Percentiles rank a stretch among this genome's conserved stretches.
Evolutionary conservation across 1,140 invertebrate species (phyloP).

Genomic region (Leptopilina boulardi): DNA sequence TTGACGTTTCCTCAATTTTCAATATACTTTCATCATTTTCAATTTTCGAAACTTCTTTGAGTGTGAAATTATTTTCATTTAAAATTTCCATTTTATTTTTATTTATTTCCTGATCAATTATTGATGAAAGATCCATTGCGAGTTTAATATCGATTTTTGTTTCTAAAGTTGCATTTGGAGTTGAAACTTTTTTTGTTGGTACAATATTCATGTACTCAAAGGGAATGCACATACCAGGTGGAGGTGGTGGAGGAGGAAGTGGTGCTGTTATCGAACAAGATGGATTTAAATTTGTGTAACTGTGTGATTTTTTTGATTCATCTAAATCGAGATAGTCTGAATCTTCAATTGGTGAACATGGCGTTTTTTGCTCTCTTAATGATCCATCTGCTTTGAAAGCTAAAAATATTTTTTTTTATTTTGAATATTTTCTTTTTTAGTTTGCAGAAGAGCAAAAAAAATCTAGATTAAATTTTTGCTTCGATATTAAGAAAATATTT

Average conservation of each 20-base stretch:
- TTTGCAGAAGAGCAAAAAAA: not conserved
- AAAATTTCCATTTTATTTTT: not conserved
- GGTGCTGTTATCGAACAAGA: conserved; percentile 42
- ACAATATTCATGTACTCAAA: conserved; percentile 63
- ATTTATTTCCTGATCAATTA: not conserved
- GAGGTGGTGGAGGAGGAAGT: conserved; percentile 48
- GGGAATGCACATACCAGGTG: conserved; percentile 68
- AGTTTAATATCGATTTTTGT: not conserved
- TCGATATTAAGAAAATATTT: not conserved
- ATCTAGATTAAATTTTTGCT: not conserved
- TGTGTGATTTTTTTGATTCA: conserved; percentile 49
- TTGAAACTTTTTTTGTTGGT: too few relatives aligned
- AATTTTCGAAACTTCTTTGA: conserved; percentile 13
- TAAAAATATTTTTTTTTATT: conserved; percentile 42
- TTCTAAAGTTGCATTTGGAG: not conserved
- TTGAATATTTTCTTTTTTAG: not conserved
- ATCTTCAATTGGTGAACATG: conserved; percentile 55
- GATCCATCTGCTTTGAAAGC: conserved; percentile 64
- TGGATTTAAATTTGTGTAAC: conserved; percentile 60
- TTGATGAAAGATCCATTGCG: not conserved
- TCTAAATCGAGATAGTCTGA: conserved; percentile 46
- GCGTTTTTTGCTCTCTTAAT: conserved; percentile 63
- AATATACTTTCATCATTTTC: not conserved
- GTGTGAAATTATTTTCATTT: conserved; percentile 27
- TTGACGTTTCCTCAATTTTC: conserved; percentile 1